Conservation (phyloP, 2,888 invertebrate species). For the Cloeon dipterum region DNA sequence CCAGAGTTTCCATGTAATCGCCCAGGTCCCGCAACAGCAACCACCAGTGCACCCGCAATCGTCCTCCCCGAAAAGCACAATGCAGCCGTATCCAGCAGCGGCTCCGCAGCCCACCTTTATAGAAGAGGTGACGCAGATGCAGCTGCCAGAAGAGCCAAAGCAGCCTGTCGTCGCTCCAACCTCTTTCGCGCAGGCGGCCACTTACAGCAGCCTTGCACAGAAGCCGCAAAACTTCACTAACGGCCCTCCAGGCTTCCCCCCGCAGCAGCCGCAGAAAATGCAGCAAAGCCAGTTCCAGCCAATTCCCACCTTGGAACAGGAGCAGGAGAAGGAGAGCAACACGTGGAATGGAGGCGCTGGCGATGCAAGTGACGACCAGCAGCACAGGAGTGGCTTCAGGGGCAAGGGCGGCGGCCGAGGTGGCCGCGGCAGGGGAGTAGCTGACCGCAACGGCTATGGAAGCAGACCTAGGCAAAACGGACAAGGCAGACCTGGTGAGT, state of each 20-base stretch:
- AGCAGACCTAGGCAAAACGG: constrained; percentile 23
- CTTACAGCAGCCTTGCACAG: neutral
- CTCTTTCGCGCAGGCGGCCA: constrained; percentile 1
- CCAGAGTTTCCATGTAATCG: constrained; percentile 35
- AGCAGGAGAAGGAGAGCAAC: neutral
- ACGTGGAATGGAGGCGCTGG: neutral
- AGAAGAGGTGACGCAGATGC: no score
- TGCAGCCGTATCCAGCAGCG: no score
- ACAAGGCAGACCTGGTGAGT: constrained; percentile 13
- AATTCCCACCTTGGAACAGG: neutral
- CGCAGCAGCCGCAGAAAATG: neutral
- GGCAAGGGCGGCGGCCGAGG: constrained; percentile 14
- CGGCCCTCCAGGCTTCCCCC: neutral
- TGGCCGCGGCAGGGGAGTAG: constrained; percentile 21
- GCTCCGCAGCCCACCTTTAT: no score
- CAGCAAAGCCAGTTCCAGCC: neutral
- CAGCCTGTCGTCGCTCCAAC: neutral
- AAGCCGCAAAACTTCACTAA: neutral
- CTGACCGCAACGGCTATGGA: constrained; percentile 28
- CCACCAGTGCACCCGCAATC: neutral
- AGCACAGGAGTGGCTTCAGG: constrained; percentile 8
- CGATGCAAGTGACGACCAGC: constrained; percentile 2
- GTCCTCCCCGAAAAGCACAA: no score
- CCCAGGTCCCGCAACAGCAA: neutral
- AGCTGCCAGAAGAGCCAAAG: no score